Evolutionary conservation across 1,140 invertebrate genomes (phyloP), one percentile per base, ranked within the genome.

Genomic region (Drosophila nigromelanica): DNA sequence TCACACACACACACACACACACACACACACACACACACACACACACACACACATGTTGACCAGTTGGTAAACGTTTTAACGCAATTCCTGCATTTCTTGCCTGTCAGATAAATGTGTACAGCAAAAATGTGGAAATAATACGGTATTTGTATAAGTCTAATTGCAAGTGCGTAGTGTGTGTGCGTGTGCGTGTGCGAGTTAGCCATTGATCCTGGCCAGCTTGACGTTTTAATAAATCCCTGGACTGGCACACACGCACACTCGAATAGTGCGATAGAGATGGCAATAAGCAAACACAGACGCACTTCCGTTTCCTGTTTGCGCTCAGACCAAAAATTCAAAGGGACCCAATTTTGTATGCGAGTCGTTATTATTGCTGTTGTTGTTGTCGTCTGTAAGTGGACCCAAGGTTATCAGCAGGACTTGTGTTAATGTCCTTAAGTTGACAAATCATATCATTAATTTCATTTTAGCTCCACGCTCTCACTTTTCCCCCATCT

Each of bases 381-480:
- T 37, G 2, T 21, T 73, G 59, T 58, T 50, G 35, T 35, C 48
- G 40, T 43, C 10, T 55, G 40, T 50, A 27, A 33, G 48, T 43
- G 35, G 35, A 21, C 43, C 10, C 24, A 24, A 14, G 56, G 56
- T 42, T 50, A 24, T 52, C 60, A 27, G 11, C 60, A 72, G 64
- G 21, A 51, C 56, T 35, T 55, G 54, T 52, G 76, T 76, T 87
- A 86, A 87, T 86, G 82, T 78, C 58, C 66, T 60, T 75, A 71
- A 79, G 78, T 79, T 82, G 78, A 69, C 61, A 87, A 82, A 79
- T 87, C 82, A 82, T 79, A 76, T 87, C 82, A 87, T 87, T 79
- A 87, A 89, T 89, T 87, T 82, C 66, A 87, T 87, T 87, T 69
- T 42, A 63, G 45, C 18, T 51, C 12, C 30, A 24, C 30, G n/a